Conservation (phyloP, 2,888 invertebrate genomes). For the Pycnomerus fuliginosus region DNA sequence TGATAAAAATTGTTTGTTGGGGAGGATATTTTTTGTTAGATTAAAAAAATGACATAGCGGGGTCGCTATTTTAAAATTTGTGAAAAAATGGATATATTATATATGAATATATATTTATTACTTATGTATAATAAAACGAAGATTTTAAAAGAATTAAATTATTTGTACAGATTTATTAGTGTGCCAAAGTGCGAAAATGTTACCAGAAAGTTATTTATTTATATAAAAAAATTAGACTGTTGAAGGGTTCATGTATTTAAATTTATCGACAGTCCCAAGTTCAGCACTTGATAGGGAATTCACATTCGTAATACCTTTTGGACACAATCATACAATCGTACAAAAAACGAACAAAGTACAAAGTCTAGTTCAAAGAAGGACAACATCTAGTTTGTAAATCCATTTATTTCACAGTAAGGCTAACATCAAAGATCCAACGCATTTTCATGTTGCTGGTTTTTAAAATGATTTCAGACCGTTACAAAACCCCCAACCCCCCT, state of each 20-base stretch:
- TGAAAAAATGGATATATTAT: slow-evolving; percentile 55
- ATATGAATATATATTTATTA: slow-evolving; percentile 53
- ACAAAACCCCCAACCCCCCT: slow-evolving; percentile 25
- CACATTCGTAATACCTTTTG: too few relatives aligned
- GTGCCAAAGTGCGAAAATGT: slow-evolving; percentile 56
- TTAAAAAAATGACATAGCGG: slow-evolving; percentile 47
- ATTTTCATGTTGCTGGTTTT: slow-evolving; percentile 10
- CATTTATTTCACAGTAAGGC: slow-evolving; percentile 51
- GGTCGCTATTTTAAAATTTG: slow-evolving; percentile 53
- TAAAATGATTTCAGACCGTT: slow-evolving; percentile 1
- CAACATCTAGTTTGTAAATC: slow-evolving; percentile 39
- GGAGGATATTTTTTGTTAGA: slow-evolving; percentile 59
- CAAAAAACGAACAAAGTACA: slow-evolving; percentile 41
- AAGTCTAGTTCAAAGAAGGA: slow-evolving; percentile 37
- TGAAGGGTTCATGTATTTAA: slow-evolving; percentile 54
- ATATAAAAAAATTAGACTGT: slow-evolving; percentile 44
- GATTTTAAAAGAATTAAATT: slow-evolving; percentile 47
- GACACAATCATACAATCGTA: slow-evolving; percentile 41
- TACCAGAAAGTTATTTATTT: slow-evolving; percentile 52
- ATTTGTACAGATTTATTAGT: slow-evolving; percentile 56
- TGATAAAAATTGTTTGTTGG: slow-evolving; percentile 65
- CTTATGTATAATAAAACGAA: slow-evolving; percentile 52
- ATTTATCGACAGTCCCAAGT: slow-evolving; percentile 38
- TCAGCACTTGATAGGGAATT: slow-evolving; percentile 42
- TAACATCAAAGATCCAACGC: slow-evolving; percentile 45